Evolutionary conservation across 2,113 vertebrate genomes (phyloP).

Genomic region (Pampusana beccarii): DNA sequence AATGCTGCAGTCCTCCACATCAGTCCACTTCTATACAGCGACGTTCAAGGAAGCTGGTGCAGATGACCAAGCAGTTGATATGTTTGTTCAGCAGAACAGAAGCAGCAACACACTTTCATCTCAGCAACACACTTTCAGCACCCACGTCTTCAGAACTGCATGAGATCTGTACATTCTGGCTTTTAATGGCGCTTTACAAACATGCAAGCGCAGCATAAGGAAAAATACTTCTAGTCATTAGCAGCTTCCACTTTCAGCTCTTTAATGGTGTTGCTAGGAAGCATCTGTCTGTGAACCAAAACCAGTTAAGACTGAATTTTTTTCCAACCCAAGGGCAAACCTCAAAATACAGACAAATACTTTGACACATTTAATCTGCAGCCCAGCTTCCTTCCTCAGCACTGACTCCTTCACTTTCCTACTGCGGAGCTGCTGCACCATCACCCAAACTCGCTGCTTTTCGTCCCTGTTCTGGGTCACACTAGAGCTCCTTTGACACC

Average conservation of each 20-base stretch:
- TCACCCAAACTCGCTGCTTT: neutral
- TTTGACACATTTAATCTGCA: neutral
- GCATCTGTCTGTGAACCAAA: neutral
- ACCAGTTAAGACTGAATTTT: neutral
- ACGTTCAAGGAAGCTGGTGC: neutral
- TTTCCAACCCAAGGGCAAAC: neutral
- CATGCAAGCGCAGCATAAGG: neutral
- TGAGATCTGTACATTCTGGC: rapidly evolving
- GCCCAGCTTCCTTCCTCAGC: neutral
- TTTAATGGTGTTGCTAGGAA: neutral
- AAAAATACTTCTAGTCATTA: neutral
- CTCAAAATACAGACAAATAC: neutral
- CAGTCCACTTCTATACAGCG: neutral
- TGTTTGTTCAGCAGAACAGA: neutral
- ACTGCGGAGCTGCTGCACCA: neutral
- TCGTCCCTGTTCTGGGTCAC: neutral
- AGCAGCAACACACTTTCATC: neutral
- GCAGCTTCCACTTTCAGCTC: neutral
- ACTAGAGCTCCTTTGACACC: neutral
- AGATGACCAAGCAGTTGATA: neutral
- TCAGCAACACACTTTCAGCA: neutral
- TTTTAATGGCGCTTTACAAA: neutral
- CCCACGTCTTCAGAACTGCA: neutral
- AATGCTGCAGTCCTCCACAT: neutral
- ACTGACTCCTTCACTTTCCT: neutral